Percentiles rank a stretch among this genome's conserved stretches.
Conservation (phyloP, 2,888 invertebrate genomes). For the Dicycla oo region DNA sequence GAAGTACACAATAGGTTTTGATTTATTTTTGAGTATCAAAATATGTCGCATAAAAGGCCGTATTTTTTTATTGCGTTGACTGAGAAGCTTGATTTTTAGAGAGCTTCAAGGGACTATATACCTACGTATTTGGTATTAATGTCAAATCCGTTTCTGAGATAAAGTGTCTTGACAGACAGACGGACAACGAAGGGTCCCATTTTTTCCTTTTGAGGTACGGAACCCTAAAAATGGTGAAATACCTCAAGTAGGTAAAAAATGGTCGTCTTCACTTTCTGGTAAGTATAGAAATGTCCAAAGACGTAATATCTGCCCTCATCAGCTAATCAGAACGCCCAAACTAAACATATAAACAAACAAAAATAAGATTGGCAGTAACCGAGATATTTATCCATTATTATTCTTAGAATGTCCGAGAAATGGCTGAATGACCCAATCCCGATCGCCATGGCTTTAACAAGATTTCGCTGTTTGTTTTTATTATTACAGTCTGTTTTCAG, state of each 20-base stretch:
- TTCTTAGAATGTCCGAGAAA: slow-evolving; percentile 36
- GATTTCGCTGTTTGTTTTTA: slow-evolving; percentile 26
- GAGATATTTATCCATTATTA: slow-evolving; percentile 31
- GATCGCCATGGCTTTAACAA: slow-evolving; percentile 26
- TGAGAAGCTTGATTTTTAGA: no score
- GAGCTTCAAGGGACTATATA: no score
- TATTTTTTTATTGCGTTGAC: no score
- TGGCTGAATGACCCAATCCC: slow-evolving; percentile 25
- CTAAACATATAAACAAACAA: slow-evolving; percentile 14
- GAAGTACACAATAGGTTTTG: no score
- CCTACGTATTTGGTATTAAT: no score
- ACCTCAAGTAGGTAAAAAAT: neutral
- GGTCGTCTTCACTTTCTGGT: neutral
- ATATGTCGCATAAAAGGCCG: no score
- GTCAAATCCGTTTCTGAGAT: no score
- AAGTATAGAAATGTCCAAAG: neutral
- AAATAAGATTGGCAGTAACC: slow-evolving; percentile 10
- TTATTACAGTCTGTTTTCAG: neutral
- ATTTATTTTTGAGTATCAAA: no score
- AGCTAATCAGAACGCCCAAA: slow-evolving; percentile 16
- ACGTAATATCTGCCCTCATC: neutral
- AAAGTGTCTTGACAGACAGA: no score
- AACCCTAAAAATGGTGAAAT: no score
- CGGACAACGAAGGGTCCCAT: no score
- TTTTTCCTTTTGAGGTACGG: no score